Evolutionary conservation across 2,888 invertebrate genomes (phyloP), one percentile per base, ranked within the genome.

Genomic region (Pammene aurita): DNA sequence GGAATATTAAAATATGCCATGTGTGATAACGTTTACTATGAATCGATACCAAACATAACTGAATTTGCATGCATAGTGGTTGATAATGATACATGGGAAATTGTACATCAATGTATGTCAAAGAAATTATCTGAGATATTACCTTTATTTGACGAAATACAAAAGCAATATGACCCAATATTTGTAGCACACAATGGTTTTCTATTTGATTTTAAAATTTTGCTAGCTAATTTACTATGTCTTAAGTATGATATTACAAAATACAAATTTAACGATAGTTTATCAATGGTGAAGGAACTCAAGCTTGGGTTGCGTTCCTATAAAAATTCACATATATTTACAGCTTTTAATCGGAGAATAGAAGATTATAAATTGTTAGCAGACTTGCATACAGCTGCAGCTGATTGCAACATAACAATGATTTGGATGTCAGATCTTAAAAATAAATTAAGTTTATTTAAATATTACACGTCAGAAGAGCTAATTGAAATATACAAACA

Each of bases 301-400:
- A 46, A 46, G 1, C 13, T 46, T 11, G 46, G 46, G 5, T n/a
- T 46, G 13, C 11, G 46, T n/a, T 46, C 46, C 5, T 46, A 46
- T 46, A 46, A 46, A 46, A 46, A 46, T 46, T 46, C 46, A n/a
- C 46, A 46, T n/a, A 46, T 46, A n/a, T 46, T 46, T 46, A 46
- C 46, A 1, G 1, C 46, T n/a, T 2, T 46, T 11, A 46, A 13
- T 11, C 46, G 46, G 11, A 46, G 11, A 13, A 11, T 46, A 46
- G 46, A 46, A 46, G 46, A 46, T 46, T 46, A 46, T n/a, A 46
- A 46, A n/a, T n/a, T 46, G 46, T 46, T 46, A n/a, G 46, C 46
- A 9, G 46, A 46, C n/a, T n/a, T 46, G 13, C 46, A 46, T 11
- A 46, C 46, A n/a, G 46, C 46, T 5, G 46, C 1, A n/a, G 46